phyloP scores from a whole-genome alignment of 2,113 vertebrate genomes.

The Pipra filicauda region DNA sequence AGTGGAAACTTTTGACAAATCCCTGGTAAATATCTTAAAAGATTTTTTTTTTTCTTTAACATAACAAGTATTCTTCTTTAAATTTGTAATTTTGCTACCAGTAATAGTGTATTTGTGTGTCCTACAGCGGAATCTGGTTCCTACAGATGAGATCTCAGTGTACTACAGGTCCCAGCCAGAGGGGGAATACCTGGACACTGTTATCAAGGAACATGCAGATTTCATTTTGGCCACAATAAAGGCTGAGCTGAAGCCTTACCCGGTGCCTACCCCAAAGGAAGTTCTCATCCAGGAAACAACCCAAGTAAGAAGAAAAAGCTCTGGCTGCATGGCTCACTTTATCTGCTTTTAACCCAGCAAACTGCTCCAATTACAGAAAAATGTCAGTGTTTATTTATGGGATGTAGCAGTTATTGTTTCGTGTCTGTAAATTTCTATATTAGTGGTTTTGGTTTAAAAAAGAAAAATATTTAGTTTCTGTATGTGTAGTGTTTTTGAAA shows the following conservation, averaged over 20 bases:
- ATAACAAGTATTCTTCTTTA: background rate
- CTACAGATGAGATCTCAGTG: constrained; percentile 91
- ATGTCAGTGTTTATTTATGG: background rate
- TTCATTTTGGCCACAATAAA: constrained; percentile 95
- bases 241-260: constrained; percentile 85
- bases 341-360: background rate
- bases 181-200: constrained; percentile 84
- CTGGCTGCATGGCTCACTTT: background rate
- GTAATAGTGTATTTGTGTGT: background rate
- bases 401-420: background rate
- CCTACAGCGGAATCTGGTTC: constrained; percentile 87
- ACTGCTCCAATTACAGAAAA: background rate
- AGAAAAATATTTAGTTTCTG: background rate
- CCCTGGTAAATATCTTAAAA: background rate
- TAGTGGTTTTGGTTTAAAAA: background rate
- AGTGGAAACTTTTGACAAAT: background rate
- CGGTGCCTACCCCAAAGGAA: constrained; percentile 78
- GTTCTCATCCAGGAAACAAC: constrained; percentile 90
- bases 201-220: constrained; percentile 86
- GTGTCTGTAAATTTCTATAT: background rate
- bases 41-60: background rate
- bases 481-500: background rate
- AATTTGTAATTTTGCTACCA: background rate
- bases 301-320: constrained; percentile 75
- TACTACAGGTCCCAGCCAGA: constrained; percentile 84